A percentile compares a stretch with the other conserved stretches of the same genome.
Evolutionary conservation across 2,888 invertebrate species (phyloP).

Genomic region (Pelosia muscerda): DNA sequence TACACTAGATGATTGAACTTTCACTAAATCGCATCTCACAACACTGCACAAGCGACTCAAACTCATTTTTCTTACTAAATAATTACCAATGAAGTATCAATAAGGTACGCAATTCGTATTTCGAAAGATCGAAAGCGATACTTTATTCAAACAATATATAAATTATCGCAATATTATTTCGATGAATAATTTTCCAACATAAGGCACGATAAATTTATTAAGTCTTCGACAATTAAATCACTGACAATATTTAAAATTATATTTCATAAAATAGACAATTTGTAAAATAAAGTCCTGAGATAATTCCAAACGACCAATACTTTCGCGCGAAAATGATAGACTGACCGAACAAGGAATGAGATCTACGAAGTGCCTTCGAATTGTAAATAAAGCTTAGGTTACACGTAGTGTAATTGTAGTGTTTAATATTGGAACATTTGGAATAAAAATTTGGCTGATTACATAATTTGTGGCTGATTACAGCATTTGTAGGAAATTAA

Average conservation of each 20-base stretch:
- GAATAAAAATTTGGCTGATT: too few species aligned
- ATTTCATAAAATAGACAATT: constrained; percentile 57
- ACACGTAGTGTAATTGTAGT: neutral
- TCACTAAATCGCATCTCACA: constrained; percentile 75
- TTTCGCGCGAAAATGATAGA: constrained; percentile 71
- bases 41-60: constrained; percentile 72
- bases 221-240: constrained; percentile 15
- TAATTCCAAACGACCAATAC: constrained; percentile 61
- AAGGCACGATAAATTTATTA: constrained; percentile 17
- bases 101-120: constrained; percentile 38
- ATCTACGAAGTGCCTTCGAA: constrained; percentile 18
- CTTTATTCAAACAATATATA: constrained; percentile 23
- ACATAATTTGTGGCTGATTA: too few species aligned
- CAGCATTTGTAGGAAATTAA: too few species aligned
- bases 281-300: constrained; percentile 59
- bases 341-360: constrained; percentile 57
- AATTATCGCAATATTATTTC: neutral
- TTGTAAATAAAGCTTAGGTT: constrained; percentile 9
- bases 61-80: constrained; percentile 72
- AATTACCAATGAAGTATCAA: constrained; percentile 25
- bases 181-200: neutral
- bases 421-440: too few species aligned
- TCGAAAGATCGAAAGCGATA: constrained; percentile 51
- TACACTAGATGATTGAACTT: constrained; percentile 73
- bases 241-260: constrained; percentile 42